A percentile compares a stretch with the other conserved stretches of the same genome.
Evolutionary conservation across 2,888 invertebrate species (phyloP).

Genomic region (Drosophila suboccidentalis): DNA sequence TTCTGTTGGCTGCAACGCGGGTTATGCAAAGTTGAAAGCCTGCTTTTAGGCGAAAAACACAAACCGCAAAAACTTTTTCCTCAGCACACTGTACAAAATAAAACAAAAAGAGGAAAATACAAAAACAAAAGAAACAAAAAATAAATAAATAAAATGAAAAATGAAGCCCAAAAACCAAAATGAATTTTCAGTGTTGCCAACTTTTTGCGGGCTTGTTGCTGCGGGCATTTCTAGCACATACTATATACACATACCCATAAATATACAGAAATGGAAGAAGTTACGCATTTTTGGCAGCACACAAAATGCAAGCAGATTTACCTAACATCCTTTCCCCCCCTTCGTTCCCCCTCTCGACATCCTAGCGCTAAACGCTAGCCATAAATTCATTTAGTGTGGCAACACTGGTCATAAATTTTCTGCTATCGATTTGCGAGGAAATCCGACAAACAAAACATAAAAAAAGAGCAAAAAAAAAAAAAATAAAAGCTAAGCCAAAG

Average conservation of each 20-base stretch:
- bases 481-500: conserved; percentile 39
- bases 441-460: conserved; percentile 34
- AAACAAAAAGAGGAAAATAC: conserved; percentile 37
- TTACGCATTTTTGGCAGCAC: conserved; percentile 70
- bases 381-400: conserved; percentile 80
- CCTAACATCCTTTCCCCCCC: conserved; percentile 7
- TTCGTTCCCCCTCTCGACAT: not conserved
- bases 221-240: conserved; percentile 35
- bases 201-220: conserved; percentile 69
- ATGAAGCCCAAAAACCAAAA: conserved; percentile 62
- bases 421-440: conserved; percentile 71
- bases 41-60: conserved; percentile 73
- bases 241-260: conserved; percentile 13
- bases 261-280: conserved; percentile 30
- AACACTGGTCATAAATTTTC: conserved; percentile 72
- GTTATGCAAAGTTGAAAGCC: conserved; percentile 72
- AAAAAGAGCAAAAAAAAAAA: conserved; percentile 6
- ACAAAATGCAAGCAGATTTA: conserved; percentile 44
- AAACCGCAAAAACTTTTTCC: conserved; percentile 65
- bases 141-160: conserved; percentile 15
- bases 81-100: conserved; percentile 15
- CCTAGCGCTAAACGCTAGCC: conserved; percentile 63
- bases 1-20: conserved; percentile 29
- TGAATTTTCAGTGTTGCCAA: conserved; percentile 79
- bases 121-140: conserved; percentile 19